Conservation (phyloP, 1,140 invertebrate genomes). For the Zaprionus ghesquierei region DNA sequence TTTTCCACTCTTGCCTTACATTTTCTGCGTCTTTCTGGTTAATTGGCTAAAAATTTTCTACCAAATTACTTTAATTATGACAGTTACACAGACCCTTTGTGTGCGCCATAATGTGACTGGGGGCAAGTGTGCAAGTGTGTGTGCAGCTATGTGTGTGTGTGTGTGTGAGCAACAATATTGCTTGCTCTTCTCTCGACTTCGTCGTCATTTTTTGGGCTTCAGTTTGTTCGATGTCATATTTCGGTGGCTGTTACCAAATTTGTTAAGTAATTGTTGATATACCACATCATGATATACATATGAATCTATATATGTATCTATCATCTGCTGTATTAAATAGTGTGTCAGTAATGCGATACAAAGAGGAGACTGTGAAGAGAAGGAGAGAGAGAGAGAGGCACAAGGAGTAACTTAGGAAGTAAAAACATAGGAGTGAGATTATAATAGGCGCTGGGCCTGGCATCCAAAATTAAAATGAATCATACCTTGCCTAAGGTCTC, state of each 20-base stretch:
- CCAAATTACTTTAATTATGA: slow-evolving; percentile 82
- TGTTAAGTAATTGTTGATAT: slow-evolving; percentile 73
- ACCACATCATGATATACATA: slow-evolving; percentile 40
- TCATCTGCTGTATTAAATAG: too few species aligned
- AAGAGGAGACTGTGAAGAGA: not conserved
- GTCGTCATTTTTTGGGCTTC: slow-evolving; percentile 17
- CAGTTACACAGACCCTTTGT: slow-evolving; percentile 75
- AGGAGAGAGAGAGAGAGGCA: not conserved
- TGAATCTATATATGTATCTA: too few species aligned
- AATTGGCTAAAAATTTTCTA: slow-evolving; percentile 82
- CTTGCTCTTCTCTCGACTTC: slow-evolving; percentile 2
- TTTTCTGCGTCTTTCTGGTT: slow-evolving; percentile 80
- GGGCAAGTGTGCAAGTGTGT: not conserved
- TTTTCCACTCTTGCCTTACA: slow-evolving; percentile 51
- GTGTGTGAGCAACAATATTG: slow-evolving; percentile 9
- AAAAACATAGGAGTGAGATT: too few species aligned
- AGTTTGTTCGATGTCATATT: not conserved
- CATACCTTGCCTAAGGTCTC: too few species aligned
- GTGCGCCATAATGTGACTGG: not conserved
- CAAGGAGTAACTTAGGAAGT: not conserved
- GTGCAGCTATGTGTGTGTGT: not conserved
- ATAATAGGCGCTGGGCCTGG: too few species aligned
- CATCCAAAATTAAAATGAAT: too few species aligned
- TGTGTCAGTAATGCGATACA: slow-evolving; percentile 4
- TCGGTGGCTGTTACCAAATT: slow-evolving; percentile 55